Conservation (phyloP, 2,113 vertebrate species). For the Pedetes capensis region DNA sequence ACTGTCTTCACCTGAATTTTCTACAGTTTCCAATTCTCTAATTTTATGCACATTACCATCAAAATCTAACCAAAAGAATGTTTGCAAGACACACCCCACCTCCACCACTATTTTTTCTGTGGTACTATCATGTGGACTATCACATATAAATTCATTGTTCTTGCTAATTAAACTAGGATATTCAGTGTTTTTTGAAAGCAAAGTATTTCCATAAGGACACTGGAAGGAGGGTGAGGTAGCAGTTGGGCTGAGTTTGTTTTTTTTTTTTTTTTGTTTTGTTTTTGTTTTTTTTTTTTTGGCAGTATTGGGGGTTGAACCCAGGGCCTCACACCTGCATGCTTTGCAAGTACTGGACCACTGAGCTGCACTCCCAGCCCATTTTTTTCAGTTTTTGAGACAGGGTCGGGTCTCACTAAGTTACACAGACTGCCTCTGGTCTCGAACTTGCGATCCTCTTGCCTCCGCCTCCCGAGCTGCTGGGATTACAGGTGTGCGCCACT, state of each 20-base stretch:
- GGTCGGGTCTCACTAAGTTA: too few species aligned
- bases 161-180: background rate
- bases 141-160: background rate
- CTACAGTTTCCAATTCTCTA: background rate
- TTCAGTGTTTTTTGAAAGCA: background rate
- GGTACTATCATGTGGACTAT: background rate
- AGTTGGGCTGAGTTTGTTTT: background rate
- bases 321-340: too few species aligned
- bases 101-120: background rate
- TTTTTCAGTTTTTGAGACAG: too few species aligned
- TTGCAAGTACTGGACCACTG: too few species aligned
- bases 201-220: background rate
- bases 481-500: too few species aligned
- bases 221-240: background rate
- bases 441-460: too few species aligned
- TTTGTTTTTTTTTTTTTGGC: too few species aligned
- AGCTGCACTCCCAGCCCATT: too few species aligned
- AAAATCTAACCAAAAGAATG: background rate
- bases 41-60: background rate
- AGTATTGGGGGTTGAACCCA: too few species aligned
- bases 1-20: background rate
- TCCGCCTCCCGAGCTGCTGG: too few species aligned
- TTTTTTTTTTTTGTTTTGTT: too few species aligned
- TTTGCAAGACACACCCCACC: background rate
- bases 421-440: too few species aligned